phyloP scores from a whole-genome alignment of 2,888 invertebrate species.

The Gymnosoma rotundatum region DNA sequence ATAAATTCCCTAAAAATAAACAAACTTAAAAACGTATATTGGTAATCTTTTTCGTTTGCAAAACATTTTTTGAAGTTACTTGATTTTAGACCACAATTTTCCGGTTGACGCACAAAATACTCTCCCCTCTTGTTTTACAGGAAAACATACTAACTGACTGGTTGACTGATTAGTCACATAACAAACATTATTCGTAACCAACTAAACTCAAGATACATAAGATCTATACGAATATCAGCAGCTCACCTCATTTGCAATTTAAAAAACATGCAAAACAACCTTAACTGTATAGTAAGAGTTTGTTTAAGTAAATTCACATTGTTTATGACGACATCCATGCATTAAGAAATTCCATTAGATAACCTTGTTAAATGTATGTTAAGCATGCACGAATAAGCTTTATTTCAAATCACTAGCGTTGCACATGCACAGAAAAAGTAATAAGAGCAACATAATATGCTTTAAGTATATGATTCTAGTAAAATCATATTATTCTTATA shows the following conservation, averaged over 20 bases:
- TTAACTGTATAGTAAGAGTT: neutral
- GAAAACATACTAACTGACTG: neutral
- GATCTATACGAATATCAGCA: slow-evolving; percentile 18
- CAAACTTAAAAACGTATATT: slow-evolving; percentile 45
- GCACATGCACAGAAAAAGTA: no score
- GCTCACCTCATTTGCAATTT: slow-evolving; percentile 51
- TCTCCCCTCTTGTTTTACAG: neutral
- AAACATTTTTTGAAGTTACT: slow-evolving; percentile 50
- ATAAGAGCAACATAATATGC: no score
- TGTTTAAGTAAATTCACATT: no score
- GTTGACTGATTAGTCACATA: slow-evolving; percentile 26
- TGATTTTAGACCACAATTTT: slow-evolving; percentile 71
- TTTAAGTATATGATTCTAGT: no score
- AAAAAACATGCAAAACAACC: slow-evolving; percentile 29
- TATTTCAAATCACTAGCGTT: no score
- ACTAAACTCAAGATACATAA: slow-evolving; percentile 37
- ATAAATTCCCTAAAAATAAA: slow-evolving; percentile 14
- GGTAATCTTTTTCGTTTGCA: slow-evolving; percentile 47
- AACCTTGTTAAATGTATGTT: neutral
- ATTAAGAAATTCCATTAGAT: slow-evolving; percentile 40
- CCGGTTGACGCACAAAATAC: slow-evolving; percentile 69
- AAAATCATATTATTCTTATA: no score
- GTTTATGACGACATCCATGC: slow-evolving; percentile 22
- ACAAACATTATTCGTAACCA: slow-evolving; percentile 31
- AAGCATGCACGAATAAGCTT: no score